Evolutionary conservation across 1,140 invertebrate genomes (phyloP).

Genomic region (Aradophagus sp.): DNA sequence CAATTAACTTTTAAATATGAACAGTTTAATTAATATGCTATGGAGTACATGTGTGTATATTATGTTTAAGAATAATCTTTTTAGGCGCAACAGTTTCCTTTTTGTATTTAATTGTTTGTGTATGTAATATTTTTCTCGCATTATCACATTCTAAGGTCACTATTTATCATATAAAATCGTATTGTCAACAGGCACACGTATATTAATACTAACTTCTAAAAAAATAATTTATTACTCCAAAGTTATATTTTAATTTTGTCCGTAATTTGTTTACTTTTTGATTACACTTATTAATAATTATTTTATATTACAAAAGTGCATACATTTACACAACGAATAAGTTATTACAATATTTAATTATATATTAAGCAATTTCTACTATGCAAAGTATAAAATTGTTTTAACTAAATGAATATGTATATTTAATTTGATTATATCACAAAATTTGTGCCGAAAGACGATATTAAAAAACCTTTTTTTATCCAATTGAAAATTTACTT

Average conservation of each 20-base stretch:
- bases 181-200: slow-evolving; percentile 57
- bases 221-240: slow-evolving; percentile 23
- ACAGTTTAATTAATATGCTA: no score
- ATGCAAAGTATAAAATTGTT: slow-evolving; percentile 12
- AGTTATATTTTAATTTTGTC: slow-evolving; percentile 21
- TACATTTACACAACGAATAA: slow-evolving; percentile 37
- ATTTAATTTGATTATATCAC: slow-evolving; percentile 34
- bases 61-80: slow-evolving; percentile 12
- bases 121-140: slow-evolving; percentile 54
- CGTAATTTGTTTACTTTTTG: slow-evolving; percentile 3
- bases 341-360: no score
- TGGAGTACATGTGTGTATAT: no score
- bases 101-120: slow-evolving; percentile 35
- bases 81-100: slow-evolving; percentile 30
- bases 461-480: no score
- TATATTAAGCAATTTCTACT: no score
- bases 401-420: slow-evolving; percentile 17
- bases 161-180: slow-evolving; percentile 40
- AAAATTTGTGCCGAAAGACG: slow-evolving; percentile 43
- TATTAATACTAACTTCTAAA: slow-evolving; percentile 16
- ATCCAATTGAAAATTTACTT: no score
- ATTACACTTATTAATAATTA: slow-evolving; percentile 20
- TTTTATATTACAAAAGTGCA: slow-evolving; percentile 42
- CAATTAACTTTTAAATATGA: no score
- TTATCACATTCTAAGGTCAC: slow-evolving; percentile 64